Evolutionary conservation across 2,113 vertebrate species (phyloP).

Genomic region (Rousettus leschenaultii): DNA sequence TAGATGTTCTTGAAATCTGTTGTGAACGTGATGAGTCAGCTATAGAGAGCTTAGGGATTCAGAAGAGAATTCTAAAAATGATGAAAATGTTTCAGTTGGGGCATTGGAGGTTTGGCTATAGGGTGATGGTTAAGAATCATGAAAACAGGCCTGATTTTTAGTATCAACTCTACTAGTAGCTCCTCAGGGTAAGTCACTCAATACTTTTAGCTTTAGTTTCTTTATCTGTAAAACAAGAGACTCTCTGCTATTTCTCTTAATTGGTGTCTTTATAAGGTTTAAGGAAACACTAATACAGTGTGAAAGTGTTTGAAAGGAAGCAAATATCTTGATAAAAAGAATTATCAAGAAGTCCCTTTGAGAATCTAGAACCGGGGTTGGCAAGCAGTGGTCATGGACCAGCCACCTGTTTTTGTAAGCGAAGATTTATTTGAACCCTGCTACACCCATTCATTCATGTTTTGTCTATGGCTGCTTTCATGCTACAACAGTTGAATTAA

Average conservation of each 20-base stretch:
- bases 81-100: constrained; percentile 1
- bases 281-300: not conserved
- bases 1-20: not conserved
- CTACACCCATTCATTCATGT: not conserved
- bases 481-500: not conserved
- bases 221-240: not conserved
- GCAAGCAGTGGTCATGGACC: not conserved
- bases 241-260: not conserved
- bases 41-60: not conserved
- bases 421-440: not conserved
- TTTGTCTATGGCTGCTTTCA: not conserved
- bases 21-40: not conserved
- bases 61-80: constrained; percentile 2
- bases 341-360: constrained; percentile 13
- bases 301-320: not conserved
- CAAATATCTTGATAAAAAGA: not conserved
- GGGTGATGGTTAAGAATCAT: not conserved
- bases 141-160: not conserved
- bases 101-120: not conserved
- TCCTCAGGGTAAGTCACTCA: not conserved
- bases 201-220: not conserved
- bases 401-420: not conserved
- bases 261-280: not conserved
- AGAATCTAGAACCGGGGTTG: not conserved
- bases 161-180: not conserved